These are phyloP conservation scores for Ibidorhyncha struthersii DNA, from an alignment of 2,113 vertebrate genomes.

Conservation along the genomic window DNA sequence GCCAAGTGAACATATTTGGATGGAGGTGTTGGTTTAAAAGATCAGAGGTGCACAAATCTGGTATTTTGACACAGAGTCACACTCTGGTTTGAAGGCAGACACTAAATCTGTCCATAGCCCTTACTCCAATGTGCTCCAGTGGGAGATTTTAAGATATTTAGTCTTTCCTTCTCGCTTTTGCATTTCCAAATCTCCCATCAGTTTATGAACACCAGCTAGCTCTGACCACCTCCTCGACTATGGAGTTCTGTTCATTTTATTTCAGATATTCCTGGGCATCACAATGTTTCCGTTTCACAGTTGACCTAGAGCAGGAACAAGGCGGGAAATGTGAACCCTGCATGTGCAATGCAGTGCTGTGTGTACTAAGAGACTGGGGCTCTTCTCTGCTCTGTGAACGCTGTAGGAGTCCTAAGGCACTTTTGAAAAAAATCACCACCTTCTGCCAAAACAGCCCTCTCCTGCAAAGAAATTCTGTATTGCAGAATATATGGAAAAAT, in stretches of 20 bases:
- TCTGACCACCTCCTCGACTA: neutral
- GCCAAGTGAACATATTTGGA: neutral
- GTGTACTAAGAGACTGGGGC: neutral
- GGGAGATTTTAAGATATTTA: neutral
- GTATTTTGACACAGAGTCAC: neutral
- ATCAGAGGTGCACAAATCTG: neutral
- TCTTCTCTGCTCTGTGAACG: neutral
- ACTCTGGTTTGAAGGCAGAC: neutral
- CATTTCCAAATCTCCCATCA: neutral
- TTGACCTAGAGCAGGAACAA: neutral
- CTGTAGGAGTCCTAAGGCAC: rapidly evolving
- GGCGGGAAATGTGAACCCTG: neutral
- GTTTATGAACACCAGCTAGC: neutral
- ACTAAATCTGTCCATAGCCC: neutral
- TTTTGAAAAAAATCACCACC: neutral
- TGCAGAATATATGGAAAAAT: neutral
- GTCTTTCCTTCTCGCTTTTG: neutral
- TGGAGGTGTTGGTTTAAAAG: neutral
- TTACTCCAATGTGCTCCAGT: neutral
- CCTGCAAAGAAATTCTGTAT: neutral
- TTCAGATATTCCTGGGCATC: neutral
- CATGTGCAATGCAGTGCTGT: rapidly evolving
- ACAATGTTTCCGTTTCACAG: neutral
- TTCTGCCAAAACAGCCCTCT: neutral
- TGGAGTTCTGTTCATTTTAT: neutral